Percentiles rank a stretch among this genome's conserved stretches.
phyloP scores from a whole-genome alignment of 2,113 vertebrate species.

The Muscicapa adusta region DNA sequence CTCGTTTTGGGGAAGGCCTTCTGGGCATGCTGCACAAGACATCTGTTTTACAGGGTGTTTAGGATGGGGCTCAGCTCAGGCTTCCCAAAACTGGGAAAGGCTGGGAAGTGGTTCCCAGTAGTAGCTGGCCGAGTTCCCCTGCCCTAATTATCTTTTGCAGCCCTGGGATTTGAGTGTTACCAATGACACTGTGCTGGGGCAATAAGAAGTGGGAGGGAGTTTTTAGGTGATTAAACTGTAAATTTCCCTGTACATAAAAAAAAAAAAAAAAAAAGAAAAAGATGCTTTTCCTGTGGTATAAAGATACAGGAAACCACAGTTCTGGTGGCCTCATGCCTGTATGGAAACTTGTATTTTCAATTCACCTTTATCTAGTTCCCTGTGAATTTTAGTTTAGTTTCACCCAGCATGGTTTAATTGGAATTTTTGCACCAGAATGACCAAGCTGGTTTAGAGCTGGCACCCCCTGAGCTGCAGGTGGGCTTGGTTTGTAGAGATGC shows the following conservation, averaged over 20 bases:
- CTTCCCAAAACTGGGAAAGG: conserved; percentile 20
- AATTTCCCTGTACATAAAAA: neutral
- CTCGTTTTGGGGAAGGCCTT: conserved; percentile 17
- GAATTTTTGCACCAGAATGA: neutral
- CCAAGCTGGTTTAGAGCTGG: neutral
- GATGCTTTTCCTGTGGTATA: neutral
- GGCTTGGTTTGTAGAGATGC: neutral
- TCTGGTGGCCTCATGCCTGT: neutral
- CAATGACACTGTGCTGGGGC: neutral
- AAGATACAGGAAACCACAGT: neutral
- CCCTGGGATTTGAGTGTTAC: neutral
- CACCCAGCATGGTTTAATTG: neutral
- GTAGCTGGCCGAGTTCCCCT: neutral
- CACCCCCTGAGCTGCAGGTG: neutral
- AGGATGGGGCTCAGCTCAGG: neutral
- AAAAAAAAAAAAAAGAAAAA: neutral
- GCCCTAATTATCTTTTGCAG: neutral
- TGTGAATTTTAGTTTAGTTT: neutral
- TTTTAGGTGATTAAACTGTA: neutral
- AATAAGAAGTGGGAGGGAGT: neutral
- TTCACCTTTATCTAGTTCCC: neutral
- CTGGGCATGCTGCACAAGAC: conserved; percentile 40
- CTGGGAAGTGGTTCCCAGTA: neutral
- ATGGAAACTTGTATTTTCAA: neutral
- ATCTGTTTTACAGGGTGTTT: conserved; percentile 56